Percentiles rank a stretch among this genome's conserved stretches.
phyloP scores from a whole-genome alignment of 2,113 vertebrate species.

The Eulacestoma nigropectus region DNA sequence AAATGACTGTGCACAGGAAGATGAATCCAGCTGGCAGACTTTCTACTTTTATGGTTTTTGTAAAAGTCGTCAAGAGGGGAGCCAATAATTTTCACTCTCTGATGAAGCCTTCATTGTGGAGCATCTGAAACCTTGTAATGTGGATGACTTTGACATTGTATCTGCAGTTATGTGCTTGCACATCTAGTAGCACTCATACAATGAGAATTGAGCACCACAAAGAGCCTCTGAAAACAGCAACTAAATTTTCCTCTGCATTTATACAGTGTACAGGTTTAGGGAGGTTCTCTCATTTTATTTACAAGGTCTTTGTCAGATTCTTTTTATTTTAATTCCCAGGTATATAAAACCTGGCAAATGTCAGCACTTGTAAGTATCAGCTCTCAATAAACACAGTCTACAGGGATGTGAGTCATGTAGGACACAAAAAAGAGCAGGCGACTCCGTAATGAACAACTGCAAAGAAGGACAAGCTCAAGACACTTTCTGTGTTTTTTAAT shows the following conservation, averaged over 20 bases:
- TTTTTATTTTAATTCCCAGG: slow-evolving; percentile 53
- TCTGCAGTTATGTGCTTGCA: slow-evolving; percentile 44
- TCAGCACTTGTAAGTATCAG: slow-evolving; percentile 58
- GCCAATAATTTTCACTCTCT: slow-evolving; percentile 35
- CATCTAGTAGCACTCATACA: slow-evolving; percentile 25
- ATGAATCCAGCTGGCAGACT: slow-evolving; percentile 56
- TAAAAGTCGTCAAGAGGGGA: slow-evolving; percentile 11
- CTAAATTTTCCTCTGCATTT: slow-evolving; percentile 47
- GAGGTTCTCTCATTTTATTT: slow-evolving; percentile 39
- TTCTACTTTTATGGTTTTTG: slow-evolving; percentile 10
- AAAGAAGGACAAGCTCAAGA: slow-evolving; percentile 35
- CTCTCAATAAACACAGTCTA: slow-evolving; percentile 53
- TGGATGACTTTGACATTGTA: slow-evolving; percentile 41
- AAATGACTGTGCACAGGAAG: slow-evolving; percentile 36
- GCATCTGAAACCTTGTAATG: neutral
- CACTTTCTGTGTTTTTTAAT: slow-evolving; percentile 46
- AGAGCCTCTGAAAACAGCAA: slow-evolving; percentile 45
- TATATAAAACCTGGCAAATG: slow-evolving; percentile 53
- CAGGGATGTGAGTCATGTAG: neutral
- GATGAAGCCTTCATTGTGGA: slow-evolving; percentile 37
- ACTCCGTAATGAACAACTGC: slow-evolving; percentile 13
- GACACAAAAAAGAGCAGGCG: slow-evolving; percentile 24
- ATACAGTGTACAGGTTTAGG: neutral
- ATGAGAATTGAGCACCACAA: neutral
- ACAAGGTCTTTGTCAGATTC: slow-evolving; percentile 19